Conservation (phyloP, 2,888 invertebrate species). For the Diarsia rubi region DNA sequence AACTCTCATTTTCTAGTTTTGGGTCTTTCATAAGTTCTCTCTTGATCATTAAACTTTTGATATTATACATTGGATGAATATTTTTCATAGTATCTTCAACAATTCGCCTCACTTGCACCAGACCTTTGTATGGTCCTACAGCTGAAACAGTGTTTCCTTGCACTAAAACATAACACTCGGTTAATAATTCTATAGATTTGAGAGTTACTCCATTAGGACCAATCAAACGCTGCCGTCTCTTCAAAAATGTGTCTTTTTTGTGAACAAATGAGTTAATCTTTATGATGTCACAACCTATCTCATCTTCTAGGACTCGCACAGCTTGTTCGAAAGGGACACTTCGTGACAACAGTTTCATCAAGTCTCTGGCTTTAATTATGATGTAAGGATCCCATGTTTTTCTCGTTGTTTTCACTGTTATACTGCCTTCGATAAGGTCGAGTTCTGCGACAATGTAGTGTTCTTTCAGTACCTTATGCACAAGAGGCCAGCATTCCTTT, state of each 20-base stretch:
- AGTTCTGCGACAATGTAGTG: constrained; percentile 96
- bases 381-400: constrained; percentile 99
- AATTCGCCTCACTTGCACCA: constrained; percentile 96
- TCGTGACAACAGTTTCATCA: constrained; percentile 98
- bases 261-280: constrained; percentile 97
- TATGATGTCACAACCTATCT: constrained; percentile 98
- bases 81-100: constrained; percentile 99
- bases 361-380: constrained; percentile 98
- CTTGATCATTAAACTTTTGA: constrained; percentile 99
- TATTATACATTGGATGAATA: constrained; percentile 99
- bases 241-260: constrained; percentile 98
- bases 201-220: constrained; percentile 99
- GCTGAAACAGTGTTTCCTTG: constrained; percentile 99
- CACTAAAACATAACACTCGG: constrained; percentile 98
- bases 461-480: constrained; percentile 96
- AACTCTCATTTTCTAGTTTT: constrained; percentile 97
- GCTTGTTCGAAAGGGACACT: constrained; percentile 99
- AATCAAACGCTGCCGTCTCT: constrained; percentile 97
- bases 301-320: constrained; percentile 96
- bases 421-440: constrained; percentile 98
- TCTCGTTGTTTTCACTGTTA: constrained; percentile 98
- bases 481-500: constrained; percentile 98
- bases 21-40: constrained; percentile 98
- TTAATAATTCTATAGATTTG: constrained; percentile 98
- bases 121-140: constrained; percentile 98